Percentiles rank a stretch among this genome's conserved stretches.
phyloP scores from a whole-genome alignment of 2,113 vertebrate genomes.

The Delphinus delphis region DNA sequence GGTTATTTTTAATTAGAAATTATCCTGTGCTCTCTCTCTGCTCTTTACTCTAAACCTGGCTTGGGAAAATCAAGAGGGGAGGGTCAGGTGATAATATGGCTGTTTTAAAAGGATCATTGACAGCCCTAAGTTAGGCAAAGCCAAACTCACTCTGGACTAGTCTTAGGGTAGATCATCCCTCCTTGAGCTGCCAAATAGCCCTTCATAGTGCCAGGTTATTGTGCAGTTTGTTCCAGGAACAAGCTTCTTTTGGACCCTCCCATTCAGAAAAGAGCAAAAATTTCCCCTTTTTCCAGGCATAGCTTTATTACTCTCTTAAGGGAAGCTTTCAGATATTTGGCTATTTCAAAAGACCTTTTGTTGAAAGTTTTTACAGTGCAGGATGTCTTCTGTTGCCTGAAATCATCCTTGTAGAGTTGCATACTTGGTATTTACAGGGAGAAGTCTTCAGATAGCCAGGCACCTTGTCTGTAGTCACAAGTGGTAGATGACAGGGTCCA shows the following conservation, averaged over 20 bases:
- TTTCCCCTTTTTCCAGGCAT: conserved; percentile 29
- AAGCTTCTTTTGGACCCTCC: conserved; percentile 22
- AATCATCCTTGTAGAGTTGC: neutral
- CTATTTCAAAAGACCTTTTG: conserved; percentile 5
- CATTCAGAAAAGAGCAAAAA: conserved; percentile 66
- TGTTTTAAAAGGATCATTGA: conserved; percentile 49
- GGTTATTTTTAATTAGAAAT: conserved; percentile 51
- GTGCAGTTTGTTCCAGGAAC: conserved; percentile 60
- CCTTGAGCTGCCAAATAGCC: conserved; percentile 45
- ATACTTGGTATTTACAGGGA: neutral
- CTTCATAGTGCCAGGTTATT: conserved; percentile 50
- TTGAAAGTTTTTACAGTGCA: neutral
- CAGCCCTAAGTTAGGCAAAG: conserved; percentile 22
- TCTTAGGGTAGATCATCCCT: conserved; percentile 49
- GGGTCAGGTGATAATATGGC: neutral
- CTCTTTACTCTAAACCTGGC: neutral
- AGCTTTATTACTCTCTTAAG: conserved; percentile 8
- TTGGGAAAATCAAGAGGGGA: conserved; percentile 10
- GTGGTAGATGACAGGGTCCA: neutral
- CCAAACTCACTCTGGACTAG: conserved; percentile 39
- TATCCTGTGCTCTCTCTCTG: neutral
- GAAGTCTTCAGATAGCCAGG: neutral
- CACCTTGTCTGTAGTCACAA: neutral
- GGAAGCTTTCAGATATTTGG: neutral
- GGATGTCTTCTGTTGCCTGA: neutral